Conservation (phyloP, 2,888 invertebrate genomes). For the Gastracanthus pulcherrimus region DNA sequence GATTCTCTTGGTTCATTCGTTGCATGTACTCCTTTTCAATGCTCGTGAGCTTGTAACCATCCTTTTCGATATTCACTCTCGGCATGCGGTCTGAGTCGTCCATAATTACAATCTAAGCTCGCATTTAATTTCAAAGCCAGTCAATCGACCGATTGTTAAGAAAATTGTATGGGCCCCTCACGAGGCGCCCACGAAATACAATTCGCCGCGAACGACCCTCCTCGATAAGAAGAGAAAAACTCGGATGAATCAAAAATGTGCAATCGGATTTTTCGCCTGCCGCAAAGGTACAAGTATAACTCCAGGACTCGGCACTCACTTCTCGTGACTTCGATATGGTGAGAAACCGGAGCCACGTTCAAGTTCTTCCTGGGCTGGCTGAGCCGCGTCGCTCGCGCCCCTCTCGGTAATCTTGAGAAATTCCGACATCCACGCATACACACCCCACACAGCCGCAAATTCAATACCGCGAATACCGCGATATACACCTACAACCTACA, state of each 20-base stretch:
- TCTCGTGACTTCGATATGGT: not conserved
- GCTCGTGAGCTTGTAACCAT: slow-evolving; percentile 78
- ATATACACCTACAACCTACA: not conserved
- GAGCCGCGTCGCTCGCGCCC: not conserved
- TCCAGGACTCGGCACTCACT: not conserved
- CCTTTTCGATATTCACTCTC: slow-evolving; percentile 71
- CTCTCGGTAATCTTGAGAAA: slow-evolving; percentile 21
- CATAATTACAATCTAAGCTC: slow-evolving; percentile 31
- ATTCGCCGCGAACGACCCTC: too few relatives aligned
- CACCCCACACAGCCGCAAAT: not conserved
- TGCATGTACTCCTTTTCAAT: slow-evolving; percentile 89
- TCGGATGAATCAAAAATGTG: too few relatives aligned
- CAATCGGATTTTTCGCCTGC: slow-evolving; percentile 1
- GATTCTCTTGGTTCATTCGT: slow-evolving; percentile 87
- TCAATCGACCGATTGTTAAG: too few relatives aligned
- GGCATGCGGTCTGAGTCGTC: slow-evolving; percentile 37
- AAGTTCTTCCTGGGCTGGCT: slow-evolving; percentile 22
- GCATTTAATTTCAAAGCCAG: too few relatives aligned
- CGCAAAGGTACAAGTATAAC: slow-evolving; percentile 3
- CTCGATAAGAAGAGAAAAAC: too few relatives aligned
- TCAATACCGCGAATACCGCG: not conserved
- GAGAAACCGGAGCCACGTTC: slow-evolving; percentile 15
- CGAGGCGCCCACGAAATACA: too few relatives aligned
- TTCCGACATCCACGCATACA: slow-evolving; percentile 6
- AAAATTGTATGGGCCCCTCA: too few relatives aligned